phyloP scores from a whole-genome alignment of 2,113 vertebrate genomes.

The Sinocyclocheilus grahami region DNA sequence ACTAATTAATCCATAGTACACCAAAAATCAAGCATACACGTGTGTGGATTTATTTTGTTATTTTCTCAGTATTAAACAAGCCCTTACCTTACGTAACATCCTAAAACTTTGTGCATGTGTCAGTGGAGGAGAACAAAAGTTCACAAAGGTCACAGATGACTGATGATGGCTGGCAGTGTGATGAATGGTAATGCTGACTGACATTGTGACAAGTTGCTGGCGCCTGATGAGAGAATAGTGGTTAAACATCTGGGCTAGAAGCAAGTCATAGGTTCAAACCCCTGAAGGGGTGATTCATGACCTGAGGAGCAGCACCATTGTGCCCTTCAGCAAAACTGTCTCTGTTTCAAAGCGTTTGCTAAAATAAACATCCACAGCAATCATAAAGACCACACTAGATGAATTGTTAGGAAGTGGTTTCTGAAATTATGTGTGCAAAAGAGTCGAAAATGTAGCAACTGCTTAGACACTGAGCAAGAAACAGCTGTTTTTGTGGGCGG shows the following conservation, averaged over 20 bases:
- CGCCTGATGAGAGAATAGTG: background rate
- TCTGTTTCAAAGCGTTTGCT: background rate
- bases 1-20: background rate
- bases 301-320: background rate
- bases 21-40: background rate
- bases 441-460: background rate
- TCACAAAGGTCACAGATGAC: slow-evolving; percentile 6
- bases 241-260: slow-evolving; percentile 27
- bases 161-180: slow-evolving; percentile 12
- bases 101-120: background rate
- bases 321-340: slow-evolving; percentile 7
- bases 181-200: slow-evolving; percentile 22
- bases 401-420: slow-evolving; percentile 2
- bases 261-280: slow-evolving; percentile 1
- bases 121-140: slow-evolving; percentile 23
- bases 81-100: background rate
- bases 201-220: slow-evolving; percentile 1
- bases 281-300: slow-evolving; percentile 9
- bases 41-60: background rate
- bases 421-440: background rate
- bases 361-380: background rate
- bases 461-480: background rate
- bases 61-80: background rate
- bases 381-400: background rate
- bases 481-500: slow-evolving; percentile 13